These are phyloP conservation scores for Zaprionus nigranus DNA, from an alignment of 1,140 invertebrate species.

Conservation along the genomic window DNA sequence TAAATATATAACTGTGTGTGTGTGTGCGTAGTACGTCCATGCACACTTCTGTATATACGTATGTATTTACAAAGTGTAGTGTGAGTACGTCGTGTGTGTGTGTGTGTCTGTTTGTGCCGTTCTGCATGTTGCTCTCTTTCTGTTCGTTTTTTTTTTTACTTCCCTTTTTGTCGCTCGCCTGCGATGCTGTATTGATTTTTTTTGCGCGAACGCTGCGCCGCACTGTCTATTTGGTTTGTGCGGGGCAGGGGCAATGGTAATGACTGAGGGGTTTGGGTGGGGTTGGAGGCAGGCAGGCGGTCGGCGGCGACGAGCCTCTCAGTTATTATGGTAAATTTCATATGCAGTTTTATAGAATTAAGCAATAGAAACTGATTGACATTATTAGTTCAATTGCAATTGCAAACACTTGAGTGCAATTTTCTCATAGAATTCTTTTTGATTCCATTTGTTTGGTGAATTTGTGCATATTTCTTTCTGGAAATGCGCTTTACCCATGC, in stretches of 20 bases:
- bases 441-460: not conserved
- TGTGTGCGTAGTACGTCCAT: slow-evolving; percentile 1
- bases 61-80: slow-evolving; percentile 1
- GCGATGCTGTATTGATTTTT: slow-evolving; percentile 82
- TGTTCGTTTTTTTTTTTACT: slow-evolving; percentile 40
- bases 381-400: slow-evolving; percentile 32
- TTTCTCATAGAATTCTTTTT: slow-evolving; percentile 14
- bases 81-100: slow-evolving; percentile 12
- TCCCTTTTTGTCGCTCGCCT: slow-evolving; percentile 56
- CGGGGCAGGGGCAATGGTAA: slow-evolving; percentile 12
- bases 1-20: slow-evolving; percentile 5
- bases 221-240: slow-evolving; percentile 32
- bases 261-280: slow-evolving; percentile 27
- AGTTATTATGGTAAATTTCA: slow-evolving; percentile 42
- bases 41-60: slow-evolving; percentile 14
- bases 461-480: slow-evolving; percentile 5
- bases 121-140: slow-evolving; percentile 50
- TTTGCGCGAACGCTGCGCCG: slow-evolving; percentile 44
- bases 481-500: slow-evolving; percentile 2
- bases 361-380: slow-evolving; percentile 15
- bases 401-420: slow-evolving; percentile 37
- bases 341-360: slow-evolving; percentile 46
- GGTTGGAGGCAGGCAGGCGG: slow-evolving; percentile 18
- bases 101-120: slow-evolving; percentile 16
- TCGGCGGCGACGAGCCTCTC: slow-evolving; percentile 5